Percentiles rank a stretch among this genome's conserved stretches.
These are phyloP conservation scores for Cecidostiba fungosa DNA, from an alignment of 2,888 invertebrate genomes.

Conservation along the genomic window DNA sequence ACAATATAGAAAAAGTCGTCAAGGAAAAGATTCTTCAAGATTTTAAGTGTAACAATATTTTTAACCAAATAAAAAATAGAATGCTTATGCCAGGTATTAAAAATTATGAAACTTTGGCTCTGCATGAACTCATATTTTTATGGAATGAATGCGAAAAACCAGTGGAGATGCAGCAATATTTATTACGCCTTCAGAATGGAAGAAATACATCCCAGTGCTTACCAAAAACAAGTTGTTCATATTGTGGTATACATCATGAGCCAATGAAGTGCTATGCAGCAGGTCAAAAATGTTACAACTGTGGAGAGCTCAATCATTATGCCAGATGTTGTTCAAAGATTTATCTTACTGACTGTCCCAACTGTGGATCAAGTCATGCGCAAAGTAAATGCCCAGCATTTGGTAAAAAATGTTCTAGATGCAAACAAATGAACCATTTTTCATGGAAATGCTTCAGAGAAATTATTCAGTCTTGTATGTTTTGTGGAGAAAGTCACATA, in stretches of 20 bases:
- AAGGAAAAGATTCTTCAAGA: constrained; percentile 59
- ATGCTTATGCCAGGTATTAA: neutral
- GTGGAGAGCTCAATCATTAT: constrained; percentile 38
- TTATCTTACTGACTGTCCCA: constrained; percentile 8
- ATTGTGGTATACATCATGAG: constrained; percentile 18
- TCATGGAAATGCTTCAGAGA: constrained; percentile 46
- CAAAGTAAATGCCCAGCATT: constrained; percentile 51
- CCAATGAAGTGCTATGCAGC: constrained; percentile 9
- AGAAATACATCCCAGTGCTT: constrained; percentile 8
- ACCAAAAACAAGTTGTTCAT: neutral
- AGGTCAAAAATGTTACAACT: constrained; percentile 51
- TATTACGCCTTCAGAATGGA: neutral
- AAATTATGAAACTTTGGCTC: constrained; percentile 44
- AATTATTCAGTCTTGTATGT: constrained; percentile 27
- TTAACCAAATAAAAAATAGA: constrained; percentile 24
- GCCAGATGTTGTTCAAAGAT: constrained; percentile 44
- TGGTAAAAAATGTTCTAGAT: constrained; percentile 48
- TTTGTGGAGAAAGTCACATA: constrained; percentile 47
- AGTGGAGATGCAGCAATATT: neutral
- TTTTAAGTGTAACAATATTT: constrained; percentile 23
- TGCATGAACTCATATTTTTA: constrained; percentile 52
- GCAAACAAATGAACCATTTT: constrained; percentile 53
- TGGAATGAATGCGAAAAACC: constrained; percentile 42
- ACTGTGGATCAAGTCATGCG: constrained; percentile 45
- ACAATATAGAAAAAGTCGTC: constrained; percentile 14